These are phyloP conservation scores for Myotis planiceps DNA, from an alignment of 2,797 vertebrate genomes.

Conservation along the genomic window DNA sequence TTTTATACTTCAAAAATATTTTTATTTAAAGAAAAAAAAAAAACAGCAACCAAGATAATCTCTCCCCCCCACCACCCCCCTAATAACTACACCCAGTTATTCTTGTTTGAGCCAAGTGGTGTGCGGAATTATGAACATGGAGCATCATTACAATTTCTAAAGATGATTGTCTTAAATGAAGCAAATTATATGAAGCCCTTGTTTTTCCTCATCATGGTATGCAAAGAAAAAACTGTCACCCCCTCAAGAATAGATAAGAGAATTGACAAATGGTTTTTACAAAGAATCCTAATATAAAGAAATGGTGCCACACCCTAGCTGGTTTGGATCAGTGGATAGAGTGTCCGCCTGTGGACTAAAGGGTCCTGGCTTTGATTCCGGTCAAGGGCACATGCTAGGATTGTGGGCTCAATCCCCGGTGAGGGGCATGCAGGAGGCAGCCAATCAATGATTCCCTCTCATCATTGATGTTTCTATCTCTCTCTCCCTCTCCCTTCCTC, in stretches of 20 bases:
- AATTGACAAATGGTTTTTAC: background rate
- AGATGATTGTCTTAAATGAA: background rate
- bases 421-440: no score
- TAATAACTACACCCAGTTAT: background rate
- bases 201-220: background rate
- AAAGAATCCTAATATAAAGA: background rate
- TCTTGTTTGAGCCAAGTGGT: background rate
- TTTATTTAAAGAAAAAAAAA: constrained; percentile 65
- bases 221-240: background rate
- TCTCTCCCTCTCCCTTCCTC: no score
- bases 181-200: background rate
- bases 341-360: no score
- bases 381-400: no score
- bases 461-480: no score
- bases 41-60: background rate
- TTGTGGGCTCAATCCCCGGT: no score
- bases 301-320: background rate
- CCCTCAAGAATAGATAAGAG: background rate
- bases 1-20: constrained; percentile 77
- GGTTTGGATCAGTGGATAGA: no score
- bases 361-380: no score
- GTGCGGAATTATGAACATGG: background rate
- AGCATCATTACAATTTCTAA: background rate
- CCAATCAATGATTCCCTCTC: no score
- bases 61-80: accelerated